These are phyloP conservation scores for Galendromus occidentalis DNA, from an alignment of 1,140 invertebrate genomes.

Conservation along the genomic window DNA sequence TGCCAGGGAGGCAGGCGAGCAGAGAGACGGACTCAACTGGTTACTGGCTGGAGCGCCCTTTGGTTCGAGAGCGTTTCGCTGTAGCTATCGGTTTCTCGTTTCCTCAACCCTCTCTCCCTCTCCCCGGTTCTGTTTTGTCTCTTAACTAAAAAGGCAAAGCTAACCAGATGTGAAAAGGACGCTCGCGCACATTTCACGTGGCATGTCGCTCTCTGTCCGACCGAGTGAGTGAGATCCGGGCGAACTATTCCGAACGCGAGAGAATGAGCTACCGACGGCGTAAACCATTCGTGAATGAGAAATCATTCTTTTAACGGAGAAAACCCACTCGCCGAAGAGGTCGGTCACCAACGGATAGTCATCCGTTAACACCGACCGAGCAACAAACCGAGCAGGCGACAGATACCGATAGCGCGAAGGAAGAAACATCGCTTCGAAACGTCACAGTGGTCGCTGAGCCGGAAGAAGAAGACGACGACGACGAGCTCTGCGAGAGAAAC, in stretches of 20 bases:
- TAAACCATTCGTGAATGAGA: conserved; percentile 11
- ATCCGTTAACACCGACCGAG: no score
- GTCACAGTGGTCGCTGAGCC: no score
- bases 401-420: no score
- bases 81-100: background rate
- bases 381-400: no score
- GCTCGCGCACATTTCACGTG: background rate
- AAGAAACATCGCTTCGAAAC: no score
- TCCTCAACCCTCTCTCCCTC: background rate
- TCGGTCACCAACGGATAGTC: no score
- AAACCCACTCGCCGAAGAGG: no score
- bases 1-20: no score
- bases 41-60: background rate
- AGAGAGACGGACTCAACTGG: background rate
- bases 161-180: background rate
- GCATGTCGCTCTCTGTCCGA: background rate
- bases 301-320: background rate
- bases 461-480: no score
- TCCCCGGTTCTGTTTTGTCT: background rate
- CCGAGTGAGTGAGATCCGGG: background rate
- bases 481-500: no score
- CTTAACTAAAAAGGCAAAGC: background rate
- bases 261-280: background rate
- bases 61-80: background rate
- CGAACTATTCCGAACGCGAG: background rate